Evolutionary conservation across 2,113 vertebrate species (phyloP), one percentile per base, ranked within the genome.

Genomic region (Brevimyrus niger): DNA sequence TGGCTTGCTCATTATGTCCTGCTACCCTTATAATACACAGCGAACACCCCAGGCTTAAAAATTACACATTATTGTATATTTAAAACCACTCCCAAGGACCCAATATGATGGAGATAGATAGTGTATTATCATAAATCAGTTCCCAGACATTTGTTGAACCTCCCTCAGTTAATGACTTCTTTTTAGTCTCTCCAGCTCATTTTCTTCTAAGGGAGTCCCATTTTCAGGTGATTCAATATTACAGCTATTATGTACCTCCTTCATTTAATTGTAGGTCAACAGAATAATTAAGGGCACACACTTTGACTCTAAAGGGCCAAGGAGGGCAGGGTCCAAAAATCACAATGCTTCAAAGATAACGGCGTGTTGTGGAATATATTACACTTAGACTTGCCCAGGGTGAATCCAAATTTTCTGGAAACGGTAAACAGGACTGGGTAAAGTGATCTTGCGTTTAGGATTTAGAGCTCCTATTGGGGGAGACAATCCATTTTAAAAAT

Each of bases 201-300:
- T 44, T 84, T 47, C 44, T 13, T 84, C 38, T n/a, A 84, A 46
- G 44, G 44, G 82, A 84, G 10, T 2, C 15, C 82, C 17, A 19
- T 46, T 84, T 84, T 21, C 82, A 44, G 82, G 82, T 84, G 82
- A 84, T 84, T 84, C 82, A 84, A 84, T 47, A 84, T 84, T 47
- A 84, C 82, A 47, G 23, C 82, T 47, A 46, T 84, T 84, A 47
- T 47, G 21, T 8, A 5, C 17, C 82, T 9, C 44, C 46, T 84
- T 84, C 44, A 84, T 84, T 84, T 84, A 84, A 47, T 84, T 84
- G 44, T 47, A n/a, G 82, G 38, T 84, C 82, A 46, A 84, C 38
- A 84, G 82, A 47, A 47, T 84, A 84, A 84, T 84, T 84, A 47
- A 84, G 82, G 42, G 82, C 38, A 84, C 35, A 84, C 82, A 84